phyloP scores from a whole-genome alignment of 2,888 invertebrate species.

The Gastracanthus pulcherrimus region DNA sequence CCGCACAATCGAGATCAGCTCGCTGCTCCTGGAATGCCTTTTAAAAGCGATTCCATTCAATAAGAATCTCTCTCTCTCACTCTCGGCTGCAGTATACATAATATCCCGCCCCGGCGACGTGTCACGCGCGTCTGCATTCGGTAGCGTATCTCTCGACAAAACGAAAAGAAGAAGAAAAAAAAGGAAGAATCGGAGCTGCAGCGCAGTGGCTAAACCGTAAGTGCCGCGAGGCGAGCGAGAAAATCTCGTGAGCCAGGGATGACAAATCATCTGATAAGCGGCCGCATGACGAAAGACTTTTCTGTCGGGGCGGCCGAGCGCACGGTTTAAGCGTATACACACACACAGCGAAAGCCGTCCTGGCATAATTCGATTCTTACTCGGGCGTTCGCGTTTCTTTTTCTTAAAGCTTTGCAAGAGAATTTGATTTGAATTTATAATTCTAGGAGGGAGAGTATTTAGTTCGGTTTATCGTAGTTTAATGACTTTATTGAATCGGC shows the following conservation, averaged over 20 bases:
- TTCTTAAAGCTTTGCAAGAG: too few relatives aligned
- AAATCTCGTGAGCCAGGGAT: conserved; percentile 29
- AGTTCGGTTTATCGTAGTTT: too few relatives aligned
- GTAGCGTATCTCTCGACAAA: conserved; percentile 18
- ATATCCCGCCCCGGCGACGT: not conserved
- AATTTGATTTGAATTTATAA: too few relatives aligned
- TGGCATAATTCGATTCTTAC: too few relatives aligned
- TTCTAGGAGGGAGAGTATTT: too few relatives aligned
- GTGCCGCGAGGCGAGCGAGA: not conserved
- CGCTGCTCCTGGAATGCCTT: conserved; percentile 33
- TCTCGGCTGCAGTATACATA: not conserved
- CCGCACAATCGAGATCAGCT: conserved; percentile 39
- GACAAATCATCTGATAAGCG: conserved; percentile 58
- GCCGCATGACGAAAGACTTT: conserved; percentile 47
- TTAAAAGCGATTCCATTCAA: conserved; percentile 35
- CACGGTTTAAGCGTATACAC: too few relatives aligned
- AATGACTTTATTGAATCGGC: too few relatives aligned
- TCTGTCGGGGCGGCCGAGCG: not conserved
- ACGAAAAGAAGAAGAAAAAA: not conserved
- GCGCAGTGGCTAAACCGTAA: not conserved
- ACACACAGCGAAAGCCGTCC: too few relatives aligned
- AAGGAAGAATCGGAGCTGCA: not conserved
- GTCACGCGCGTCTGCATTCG: conserved; percentile 15
- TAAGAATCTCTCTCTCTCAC: too few relatives aligned
- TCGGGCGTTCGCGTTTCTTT: too few relatives aligned